Percentiles rank a stretch among this genome's conserved stretches.
These are phyloP conservation scores for Gallinago jamesoni DNA, from an alignment of 2,113 vertebrate genomes.

Conservation along the genomic window DNA sequence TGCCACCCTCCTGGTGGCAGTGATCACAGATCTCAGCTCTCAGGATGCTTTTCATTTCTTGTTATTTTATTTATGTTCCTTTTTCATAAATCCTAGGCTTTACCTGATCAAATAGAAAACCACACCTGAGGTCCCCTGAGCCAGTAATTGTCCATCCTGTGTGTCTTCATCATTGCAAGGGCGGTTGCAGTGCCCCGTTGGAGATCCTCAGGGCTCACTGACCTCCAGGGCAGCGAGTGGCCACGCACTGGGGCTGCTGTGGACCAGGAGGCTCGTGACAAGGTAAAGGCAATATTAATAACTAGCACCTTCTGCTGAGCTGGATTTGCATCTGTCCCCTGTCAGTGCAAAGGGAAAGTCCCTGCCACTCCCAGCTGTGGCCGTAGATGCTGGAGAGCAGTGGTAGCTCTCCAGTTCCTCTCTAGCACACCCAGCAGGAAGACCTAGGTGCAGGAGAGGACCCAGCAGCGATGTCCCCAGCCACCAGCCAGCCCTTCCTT, in stretches of 20 bases:
- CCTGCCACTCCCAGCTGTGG: rapidly evolving
- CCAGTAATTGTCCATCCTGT: rapidly evolving
- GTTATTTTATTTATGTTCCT: neutral
- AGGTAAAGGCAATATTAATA: rapidly evolving
- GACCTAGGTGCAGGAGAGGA: rapidly evolving
- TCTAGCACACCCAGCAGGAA: neutral
- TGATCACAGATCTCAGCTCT: neutral
- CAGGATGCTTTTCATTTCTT: neutral
- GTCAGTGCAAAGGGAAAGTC: neutral
- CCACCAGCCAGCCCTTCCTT: neutral
- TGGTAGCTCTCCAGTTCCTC: rapidly evolving
- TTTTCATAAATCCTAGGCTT: neutral
- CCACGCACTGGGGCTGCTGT: rapidly evolving
- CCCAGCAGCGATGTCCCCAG: neutral
- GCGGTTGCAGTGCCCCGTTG: rapidly evolving
- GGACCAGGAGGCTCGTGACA: rapidly evolving
- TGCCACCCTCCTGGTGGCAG: neutral
- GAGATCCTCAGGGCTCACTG: neutral
- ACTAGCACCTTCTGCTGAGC: neutral
- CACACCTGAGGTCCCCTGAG: neutral
- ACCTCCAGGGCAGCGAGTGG: too few species aligned
- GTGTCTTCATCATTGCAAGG: too few species aligned
- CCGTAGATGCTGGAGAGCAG: rapidly evolving
- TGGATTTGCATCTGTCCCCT: rapidly evolving
- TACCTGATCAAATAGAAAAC: neutral